Base-by-base conservation (phyloP, 2,888 invertebrate genomes). In the Cybosia mesomella region DNA sequence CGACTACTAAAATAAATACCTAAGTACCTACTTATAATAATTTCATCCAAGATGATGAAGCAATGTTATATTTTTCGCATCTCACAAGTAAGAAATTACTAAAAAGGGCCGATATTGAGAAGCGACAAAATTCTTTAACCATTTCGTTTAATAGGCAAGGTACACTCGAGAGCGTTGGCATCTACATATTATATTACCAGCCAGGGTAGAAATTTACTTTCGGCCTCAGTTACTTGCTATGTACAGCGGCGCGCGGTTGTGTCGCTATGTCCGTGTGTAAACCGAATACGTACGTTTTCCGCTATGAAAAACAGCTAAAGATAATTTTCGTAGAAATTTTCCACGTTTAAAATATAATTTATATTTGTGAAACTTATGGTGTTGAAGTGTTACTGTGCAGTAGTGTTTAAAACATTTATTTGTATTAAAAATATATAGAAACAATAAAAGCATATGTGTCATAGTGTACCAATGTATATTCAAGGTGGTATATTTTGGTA, bases 401-500 rank as follows among this genome's bases (percentile, higher is more conserved):
- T 57, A 57, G n/a, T n/a, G n/a, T 34, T 21, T 13, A 28, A 34
- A 49, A 53, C 0, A 28, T 21, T 55, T 62, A 36, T 61, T 49
- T 60, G 4, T 21, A n/a, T 5, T 15, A n/a, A 49, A 61, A 61
- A 64, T 32, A 68, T 21, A 60, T 13, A 67, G 58, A 53, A 59
- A 70, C 22, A 75, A 78, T 64, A 63, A 32, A 64, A 75, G 58
- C 62, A 80, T 80, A 76, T 83, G 80, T 76, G 73, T 78, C 83
- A 79, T 80, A 75, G 71, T 76, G 58, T 67, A 66, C 28, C 34
- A 18, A 59, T 55, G 67, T 68, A 78, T 80, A 85, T 84, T 87
- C 89, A 90, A 91, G 91, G 90, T 83, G 83, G 84, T 85, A 86
- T 92, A 94, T 93, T 93, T 88, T 81, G 79, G 91, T 92, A 87